phyloP scores from a whole-genome alignment of 1,140 invertebrate genomes.

The Andrena cerasifolii region DNA sequence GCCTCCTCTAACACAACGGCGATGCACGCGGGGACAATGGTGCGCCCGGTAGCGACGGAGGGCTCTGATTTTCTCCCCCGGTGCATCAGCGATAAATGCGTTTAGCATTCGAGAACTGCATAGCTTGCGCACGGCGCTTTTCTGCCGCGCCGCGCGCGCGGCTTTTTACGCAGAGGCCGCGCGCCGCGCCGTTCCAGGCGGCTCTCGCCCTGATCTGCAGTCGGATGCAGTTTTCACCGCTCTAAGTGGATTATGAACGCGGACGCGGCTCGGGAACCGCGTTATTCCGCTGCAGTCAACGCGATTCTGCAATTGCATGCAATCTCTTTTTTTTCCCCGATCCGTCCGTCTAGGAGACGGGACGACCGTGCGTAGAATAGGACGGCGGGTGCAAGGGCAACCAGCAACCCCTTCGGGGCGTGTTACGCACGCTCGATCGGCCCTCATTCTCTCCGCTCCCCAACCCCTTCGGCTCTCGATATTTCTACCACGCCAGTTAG shows the following conservation, averaged over 20 bases:
- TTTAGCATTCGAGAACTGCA: slow-evolving; percentile 71
- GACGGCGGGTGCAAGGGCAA: background rate
- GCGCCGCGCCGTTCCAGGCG: background rate
- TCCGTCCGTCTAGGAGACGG: slow-evolving; percentile 27
- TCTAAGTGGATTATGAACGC: slow-evolving; percentile 77
- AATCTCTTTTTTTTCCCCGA: slow-evolving; percentile 63
- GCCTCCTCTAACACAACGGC: slow-evolving; percentile 37
- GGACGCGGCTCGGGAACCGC: slow-evolving; percentile 71
- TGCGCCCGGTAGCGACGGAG: slow-evolving; percentile 15
- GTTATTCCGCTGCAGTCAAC: slow-evolving; percentile 80
- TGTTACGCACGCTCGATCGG: slow-evolving; percentile 65
- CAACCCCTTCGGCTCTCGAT: background rate
- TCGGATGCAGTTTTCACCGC: slow-evolving; percentile 67
- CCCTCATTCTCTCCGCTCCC: slow-evolving; percentile 2
- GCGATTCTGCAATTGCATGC: slow-evolving; percentile 71
- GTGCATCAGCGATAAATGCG: slow-evolving; percentile 74
- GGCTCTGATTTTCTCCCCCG: slow-evolving; percentile 63
- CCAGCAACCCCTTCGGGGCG: slow-evolving; percentile 48
- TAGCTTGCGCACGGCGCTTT: slow-evolving; percentile 50
- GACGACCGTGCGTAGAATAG: background rate
- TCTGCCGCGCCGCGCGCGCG: slow-evolving; percentile 18
- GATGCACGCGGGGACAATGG: slow-evolving; percentile 46
- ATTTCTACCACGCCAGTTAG: background rate
- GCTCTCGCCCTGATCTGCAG: slow-evolving; percentile 29
- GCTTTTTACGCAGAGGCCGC: background rate